A percentile compares a stretch with the other conserved stretches of the same genome.
Evolutionary conservation across 1,140 invertebrate genomes (phyloP).

Genomic region (Drosophila dunni): DNA sequence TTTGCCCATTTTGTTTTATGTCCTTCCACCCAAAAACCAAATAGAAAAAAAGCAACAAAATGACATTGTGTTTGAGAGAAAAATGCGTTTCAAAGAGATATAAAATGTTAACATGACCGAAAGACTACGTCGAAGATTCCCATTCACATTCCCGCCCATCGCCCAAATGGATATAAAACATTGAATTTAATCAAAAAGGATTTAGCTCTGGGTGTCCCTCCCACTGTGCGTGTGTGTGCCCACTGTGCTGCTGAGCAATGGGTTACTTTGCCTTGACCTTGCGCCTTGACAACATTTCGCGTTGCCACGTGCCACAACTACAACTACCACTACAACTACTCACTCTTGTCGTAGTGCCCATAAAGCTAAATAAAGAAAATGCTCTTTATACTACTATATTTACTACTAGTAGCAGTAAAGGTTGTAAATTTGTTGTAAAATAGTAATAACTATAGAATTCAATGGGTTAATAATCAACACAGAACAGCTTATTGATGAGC

Average conservation of each 20-base stretch:
- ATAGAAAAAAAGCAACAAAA: slow-evolving; percentile 35
- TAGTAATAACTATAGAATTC: slow-evolving; percentile 35
- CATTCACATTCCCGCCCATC: slow-evolving; percentile 22
- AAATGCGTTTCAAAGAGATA: slow-evolving; percentile 82
- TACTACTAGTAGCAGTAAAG: slow-evolving; percentile 22
- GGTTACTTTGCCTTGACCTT: slow-evolving; percentile 74
- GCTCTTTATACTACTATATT: slow-evolving; percentile 16
- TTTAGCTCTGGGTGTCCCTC: slow-evolving; percentile 53
- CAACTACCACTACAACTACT: not conserved
- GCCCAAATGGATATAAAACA: slow-evolving; percentile 78
- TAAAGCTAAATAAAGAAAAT: slow-evolving; percentile 49
- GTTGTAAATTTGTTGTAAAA: slow-evolving; percentile 27
- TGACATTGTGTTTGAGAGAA: slow-evolving; percentile 61
- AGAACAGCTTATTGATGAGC: too few relatives aligned
- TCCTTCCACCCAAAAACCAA: slow-evolving; percentile 5
- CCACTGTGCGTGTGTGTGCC: slow-evolving; percentile 5
- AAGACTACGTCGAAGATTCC: slow-evolving; percentile 29
- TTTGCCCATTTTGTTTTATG: slow-evolving; percentile 81
- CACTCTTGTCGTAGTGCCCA: slow-evolving; percentile 29
- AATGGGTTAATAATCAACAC: slow-evolving; percentile 28
- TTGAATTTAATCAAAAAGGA: slow-evolving; percentile 84
- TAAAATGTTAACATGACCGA: slow-evolving; percentile 79
- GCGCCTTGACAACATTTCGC: slow-evolving; percentile 68
- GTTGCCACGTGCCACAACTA: slow-evolving; percentile 58
- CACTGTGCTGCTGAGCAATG: slow-evolving; percentile 40